Base-by-base conservation (phyloP, 2,888 invertebrate species). In the Drosophila fungiperda region DNA sequence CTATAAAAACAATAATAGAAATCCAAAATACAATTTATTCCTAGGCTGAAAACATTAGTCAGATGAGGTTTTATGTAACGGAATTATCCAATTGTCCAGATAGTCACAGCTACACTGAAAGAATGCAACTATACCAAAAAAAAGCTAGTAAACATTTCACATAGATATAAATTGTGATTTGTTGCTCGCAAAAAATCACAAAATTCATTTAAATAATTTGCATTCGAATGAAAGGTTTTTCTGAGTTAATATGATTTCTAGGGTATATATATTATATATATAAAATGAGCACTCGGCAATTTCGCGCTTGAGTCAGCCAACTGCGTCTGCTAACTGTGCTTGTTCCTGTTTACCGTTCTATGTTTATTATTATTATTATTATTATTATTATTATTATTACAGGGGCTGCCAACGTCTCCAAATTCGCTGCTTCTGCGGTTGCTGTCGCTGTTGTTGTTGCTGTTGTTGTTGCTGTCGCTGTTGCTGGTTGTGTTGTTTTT, bases 331-430 rank as follows among this genome's bases (percentile, higher is more conserved):
- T 58, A 70, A 74, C 66, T 55, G 79, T 54, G 63, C 75, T 72
- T 58, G 77, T 72, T 68, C 60, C 54, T 75, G 80, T 58, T 58
- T 76, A 65, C 77, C 68, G 65, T 63, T 73, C 66, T 73, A 86
- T 86, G 75, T 74, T 75, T 81, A 83, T 83, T 66, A 80, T 83
- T 85, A 82, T 83, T 72, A 80, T 81, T 35, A 35, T 15, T 38
- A 8, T 38, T 38, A 38, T 40, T 29, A 26, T 0, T 38, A 38
- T 17, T 40, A 40, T 45, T 45, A 23, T 23, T 45, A 85, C 62
- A 67, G 58, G 15, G 45, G 6, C 50, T 15, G 0, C 20, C 33
- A 38, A 29, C 62, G 49, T 52, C 45, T 50, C 40, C 50, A 23
- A 23, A 23, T 23, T 45, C 23, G 15, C 45, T 33, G 17, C 23